Conservation (phyloP, 2,113 vertebrate genomes). For the Hepsetus odoe region DNA sequence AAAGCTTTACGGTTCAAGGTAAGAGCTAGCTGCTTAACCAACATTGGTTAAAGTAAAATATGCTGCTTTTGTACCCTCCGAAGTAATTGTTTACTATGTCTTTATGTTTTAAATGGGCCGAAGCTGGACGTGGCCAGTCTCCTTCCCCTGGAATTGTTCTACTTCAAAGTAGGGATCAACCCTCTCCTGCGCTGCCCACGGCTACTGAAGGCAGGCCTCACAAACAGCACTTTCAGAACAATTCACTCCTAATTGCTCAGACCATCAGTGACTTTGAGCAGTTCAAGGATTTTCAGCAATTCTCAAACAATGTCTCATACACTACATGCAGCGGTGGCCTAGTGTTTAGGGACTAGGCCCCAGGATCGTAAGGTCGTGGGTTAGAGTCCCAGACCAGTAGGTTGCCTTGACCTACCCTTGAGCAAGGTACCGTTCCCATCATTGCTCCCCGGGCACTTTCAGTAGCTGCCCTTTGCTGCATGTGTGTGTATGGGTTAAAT, state of each 20-base stretch:
- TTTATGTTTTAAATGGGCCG: conserved; percentile 54
- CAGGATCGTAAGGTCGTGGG: too few species aligned
- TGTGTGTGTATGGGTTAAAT: too few species aligned
- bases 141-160: conserved; percentile 90
- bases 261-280: background rate
- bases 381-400: too few species aligned
- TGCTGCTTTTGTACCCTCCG: background rate
- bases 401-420: too few species aligned
- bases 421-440: too few species aligned
- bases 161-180: conserved; percentile 87
- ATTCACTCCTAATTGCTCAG: background rate
- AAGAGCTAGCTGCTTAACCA: conserved; percentile 12
- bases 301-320: background rate
- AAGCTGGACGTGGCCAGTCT: conserved; percentile 91
- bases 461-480: too few species aligned
- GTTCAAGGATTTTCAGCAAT: background rate
- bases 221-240: background rate
- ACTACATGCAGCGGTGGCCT: too few species aligned
- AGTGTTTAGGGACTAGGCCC: too few species aligned
- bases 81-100: background rate
- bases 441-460: too few species aligned
- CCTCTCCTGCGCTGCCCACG: conserved; percentile 89
- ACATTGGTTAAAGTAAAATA: background rate
- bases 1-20: conserved; percentile 89
- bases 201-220: conserved; percentile 84